Percentiles rank a stretch among this genome's conserved stretches.
Conservation (phyloP, 2,888 invertebrate species). For the Mythimna ferrago region DNA sequence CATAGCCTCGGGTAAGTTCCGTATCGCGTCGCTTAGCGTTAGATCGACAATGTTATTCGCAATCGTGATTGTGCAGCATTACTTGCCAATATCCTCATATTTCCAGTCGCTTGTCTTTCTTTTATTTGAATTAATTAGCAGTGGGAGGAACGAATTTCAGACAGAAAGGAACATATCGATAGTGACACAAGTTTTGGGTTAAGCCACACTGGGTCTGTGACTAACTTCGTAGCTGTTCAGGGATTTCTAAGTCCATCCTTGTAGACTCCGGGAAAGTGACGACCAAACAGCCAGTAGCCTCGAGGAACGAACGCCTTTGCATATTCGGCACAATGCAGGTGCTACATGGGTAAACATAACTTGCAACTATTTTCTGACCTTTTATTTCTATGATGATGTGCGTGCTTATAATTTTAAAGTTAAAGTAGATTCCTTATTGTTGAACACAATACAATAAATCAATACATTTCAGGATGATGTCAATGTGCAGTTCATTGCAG, state of each 20-base stretch:
- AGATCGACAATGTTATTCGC: constrained; percentile 60
- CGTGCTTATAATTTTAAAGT: background rate
- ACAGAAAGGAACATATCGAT: background rate
- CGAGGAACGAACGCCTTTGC: background rate
- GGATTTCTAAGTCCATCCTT: too few relatives aligned
- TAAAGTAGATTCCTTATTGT: too few relatives aligned
- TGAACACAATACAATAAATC: too few relatives aligned
- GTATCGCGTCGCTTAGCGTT: constrained; percentile 66
- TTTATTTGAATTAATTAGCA: constrained; percentile 13
- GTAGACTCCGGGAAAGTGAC: background rate
- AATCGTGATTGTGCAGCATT: constrained; percentile 45
- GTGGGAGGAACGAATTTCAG: too few relatives aligned
- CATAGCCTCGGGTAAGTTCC: constrained; percentile 79
- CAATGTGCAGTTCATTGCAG: too few relatives aligned
- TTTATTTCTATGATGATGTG: background rate
- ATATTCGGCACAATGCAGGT: too few relatives aligned
- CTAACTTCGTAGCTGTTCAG: too few relatives aligned
- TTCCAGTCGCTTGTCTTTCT: constrained; percentile 47
- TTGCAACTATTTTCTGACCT: too few relatives aligned
- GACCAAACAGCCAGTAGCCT: background rate
- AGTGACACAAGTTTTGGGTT: background rate
- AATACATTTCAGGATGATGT: too few relatives aligned
- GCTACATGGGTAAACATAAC: background rate
- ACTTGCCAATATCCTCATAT: constrained; percentile 51
- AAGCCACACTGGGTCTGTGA: background rate